phyloP scores from a whole-genome alignment of 1,140 invertebrate genomes.

The Lerema accius region DNA sequence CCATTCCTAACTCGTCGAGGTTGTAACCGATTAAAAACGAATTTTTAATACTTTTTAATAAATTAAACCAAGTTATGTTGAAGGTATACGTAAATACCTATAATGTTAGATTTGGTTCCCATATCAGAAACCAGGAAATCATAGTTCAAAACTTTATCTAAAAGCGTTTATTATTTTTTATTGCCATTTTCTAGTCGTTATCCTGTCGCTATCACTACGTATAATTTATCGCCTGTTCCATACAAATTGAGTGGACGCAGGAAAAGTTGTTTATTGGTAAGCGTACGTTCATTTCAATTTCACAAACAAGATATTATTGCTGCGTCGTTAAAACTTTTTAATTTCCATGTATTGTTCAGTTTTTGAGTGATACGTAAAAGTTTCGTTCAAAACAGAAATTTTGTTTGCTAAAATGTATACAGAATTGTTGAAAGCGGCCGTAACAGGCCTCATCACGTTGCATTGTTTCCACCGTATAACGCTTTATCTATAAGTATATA shows the following conservation, averaged over 20 bases:
- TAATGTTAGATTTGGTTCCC: too few relatives aligned
- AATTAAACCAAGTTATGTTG: too few relatives aligned
- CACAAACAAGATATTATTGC: neutral
- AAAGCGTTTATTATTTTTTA: neutral
- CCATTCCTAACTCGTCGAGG: neutral
- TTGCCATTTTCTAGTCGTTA: too few relatives aligned
- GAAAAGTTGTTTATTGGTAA: neutral
- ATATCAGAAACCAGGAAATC: too few relatives aligned
- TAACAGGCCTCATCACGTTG: constrained; percentile 20
- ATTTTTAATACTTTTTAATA: too few relatives aligned
- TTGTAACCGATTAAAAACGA: neutral
- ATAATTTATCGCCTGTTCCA: too few relatives aligned
- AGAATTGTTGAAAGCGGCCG: constrained; percentile 20
- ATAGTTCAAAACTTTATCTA: too few relatives aligned
- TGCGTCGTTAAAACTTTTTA: constrained; percentile 19
- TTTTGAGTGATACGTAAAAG: constrained; percentile 22
- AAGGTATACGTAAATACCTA: too few relatives aligned
- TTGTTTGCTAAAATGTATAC: constrained; percentile 25
- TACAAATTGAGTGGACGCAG: neutral
- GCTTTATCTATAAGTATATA: constrained; percentile 24
- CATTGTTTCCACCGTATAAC: constrained; percentile 18
- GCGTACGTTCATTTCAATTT: constrained; percentile 5
- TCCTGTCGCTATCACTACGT: too few relatives aligned
- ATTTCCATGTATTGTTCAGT: constrained; percentile 21
- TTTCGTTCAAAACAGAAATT: constrained; percentile 22